Evolutionary conservation across 1,140 invertebrate species (phyloP), one percentile per base, ranked within the genome.

Genomic region (Octopus bimaculoides): DNA sequence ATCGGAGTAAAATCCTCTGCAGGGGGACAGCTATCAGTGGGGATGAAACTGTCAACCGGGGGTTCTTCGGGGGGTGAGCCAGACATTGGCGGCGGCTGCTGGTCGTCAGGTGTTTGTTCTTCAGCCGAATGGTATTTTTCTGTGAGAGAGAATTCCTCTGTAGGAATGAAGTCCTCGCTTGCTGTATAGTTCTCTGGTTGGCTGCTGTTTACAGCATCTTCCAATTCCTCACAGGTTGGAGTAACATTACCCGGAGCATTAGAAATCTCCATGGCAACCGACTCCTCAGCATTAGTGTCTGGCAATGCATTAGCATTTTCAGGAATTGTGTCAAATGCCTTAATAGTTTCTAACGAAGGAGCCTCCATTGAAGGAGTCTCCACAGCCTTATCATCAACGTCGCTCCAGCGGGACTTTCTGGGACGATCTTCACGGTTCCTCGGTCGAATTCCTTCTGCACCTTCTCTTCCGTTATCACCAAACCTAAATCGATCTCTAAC

Each of bases 391-490:
- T 75, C 74, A 6, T 75, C 74, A 52, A 41, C 74, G 52, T 75
- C 74, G 52, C 74, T 75, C 74, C 74, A 75, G 20, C 74, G 74
- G 52, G 74, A 75, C 52, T 75, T 75, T 52, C 74, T n/a, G 14
- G 74, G 74, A 26, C 74, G 74, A 53, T 75, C 74, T 75, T 75
- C 74, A 75, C 74, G 74, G 52, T 77, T 66, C 26, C 77, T 77
- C 5, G 77, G 9, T 8, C 56, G 4, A 41, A 14, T 52, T 20
- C 78, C 71, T 71, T 78, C 78, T 26, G 54, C 54, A 20, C 53
- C n/a, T 14, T 81, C 77, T 52, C 77, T 54, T 7, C 41, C 52
- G 1, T 61, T 26, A 41, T 88, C 84, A 8, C 85, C 80, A 52
- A 85, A 79, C 0, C 84, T 80, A 52, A 83, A 52, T 4, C 75